A percentile compares a stretch with the other conserved stretches of the same genome.
Conservation (phyloP, 2,113 vertebrate species). For the Zosterops lateralis region DNA sequence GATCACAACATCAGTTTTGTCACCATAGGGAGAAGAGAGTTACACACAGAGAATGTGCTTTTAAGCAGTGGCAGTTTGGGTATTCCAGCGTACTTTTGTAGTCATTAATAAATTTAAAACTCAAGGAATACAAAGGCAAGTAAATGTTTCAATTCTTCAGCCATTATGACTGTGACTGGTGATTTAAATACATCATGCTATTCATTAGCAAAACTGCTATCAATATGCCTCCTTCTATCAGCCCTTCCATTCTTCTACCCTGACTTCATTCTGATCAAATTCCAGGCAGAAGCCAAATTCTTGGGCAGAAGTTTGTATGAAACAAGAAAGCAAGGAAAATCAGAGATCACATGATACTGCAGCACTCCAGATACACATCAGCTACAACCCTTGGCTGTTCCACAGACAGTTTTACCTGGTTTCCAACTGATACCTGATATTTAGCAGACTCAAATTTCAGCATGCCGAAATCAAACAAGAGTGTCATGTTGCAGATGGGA, state of each 20-base stretch:
- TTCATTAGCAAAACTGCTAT: background rate
- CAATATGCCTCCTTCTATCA: background rate
- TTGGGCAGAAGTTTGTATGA: background rate
- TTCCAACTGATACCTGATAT: background rate
- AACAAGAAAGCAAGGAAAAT: background rate
- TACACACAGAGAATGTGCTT: background rate
- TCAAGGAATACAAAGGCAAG: background rate
- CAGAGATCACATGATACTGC: background rate
- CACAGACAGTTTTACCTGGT: accelerated
- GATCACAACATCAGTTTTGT: background rate
- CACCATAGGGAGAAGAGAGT: background rate
- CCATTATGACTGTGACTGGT: background rate
- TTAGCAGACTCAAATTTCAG: background rate
- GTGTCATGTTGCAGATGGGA: background rate
- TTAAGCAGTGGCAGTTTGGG: background rate
- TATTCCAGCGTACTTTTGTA: background rate
- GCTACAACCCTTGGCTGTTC: accelerated
- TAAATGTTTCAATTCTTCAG: background rate
- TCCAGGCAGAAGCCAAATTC: background rate
- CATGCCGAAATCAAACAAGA: background rate
- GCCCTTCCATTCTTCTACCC: background rate
- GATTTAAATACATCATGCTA: background rate
- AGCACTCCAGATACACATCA: accelerated
- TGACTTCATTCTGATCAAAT: background rate
- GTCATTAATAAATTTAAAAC: background rate